phyloP scores from a whole-genome alignment of 2,797 vertebrate genomes.

The Cottoperca gobio region DNA sequence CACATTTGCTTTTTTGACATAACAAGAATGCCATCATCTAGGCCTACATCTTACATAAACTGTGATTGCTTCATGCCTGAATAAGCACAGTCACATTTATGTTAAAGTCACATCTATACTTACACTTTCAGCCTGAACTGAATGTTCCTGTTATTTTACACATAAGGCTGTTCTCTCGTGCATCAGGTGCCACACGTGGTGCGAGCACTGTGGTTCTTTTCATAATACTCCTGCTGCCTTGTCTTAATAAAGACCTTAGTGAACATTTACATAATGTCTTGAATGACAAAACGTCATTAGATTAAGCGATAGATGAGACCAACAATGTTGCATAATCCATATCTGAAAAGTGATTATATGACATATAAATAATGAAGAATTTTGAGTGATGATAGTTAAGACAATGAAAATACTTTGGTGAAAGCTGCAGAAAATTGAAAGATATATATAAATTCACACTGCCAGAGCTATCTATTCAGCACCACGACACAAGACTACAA shows the following conservation, averaged over 20 bases:
- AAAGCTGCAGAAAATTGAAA: not conserved
- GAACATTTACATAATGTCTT: not conserved
- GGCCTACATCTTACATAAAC: not conserved
- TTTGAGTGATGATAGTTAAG: not conserved
- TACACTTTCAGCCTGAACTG: not conserved
- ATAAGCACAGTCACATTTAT: not conserved
- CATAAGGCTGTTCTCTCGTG: not conserved
- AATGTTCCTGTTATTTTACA: not conserved
- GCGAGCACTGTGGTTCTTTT: not conserved
- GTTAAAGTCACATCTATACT: not conserved
- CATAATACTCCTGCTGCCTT: not conserved
- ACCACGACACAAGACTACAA: not conserved
- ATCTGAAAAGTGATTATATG: not conserved
- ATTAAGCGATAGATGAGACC: not conserved
- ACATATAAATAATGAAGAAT: not conserved
- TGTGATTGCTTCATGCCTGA: not conserved
- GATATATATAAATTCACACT: not conserved
- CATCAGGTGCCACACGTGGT: not conserved
- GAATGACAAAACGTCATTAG: not conserved
- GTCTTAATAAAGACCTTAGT: not conserved
- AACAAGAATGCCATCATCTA: conserved; percentile 1
- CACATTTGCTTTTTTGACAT: not conserved
- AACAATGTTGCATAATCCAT: not conserved
- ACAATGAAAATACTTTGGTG: not conserved
- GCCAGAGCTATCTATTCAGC: not conserved